A percentile compares a stretch with the other conserved stretches of the same genome.
phyloP scores from a whole-genome alignment of 2,113 vertebrate species.

The Leucopsar rothschildi region DNA sequence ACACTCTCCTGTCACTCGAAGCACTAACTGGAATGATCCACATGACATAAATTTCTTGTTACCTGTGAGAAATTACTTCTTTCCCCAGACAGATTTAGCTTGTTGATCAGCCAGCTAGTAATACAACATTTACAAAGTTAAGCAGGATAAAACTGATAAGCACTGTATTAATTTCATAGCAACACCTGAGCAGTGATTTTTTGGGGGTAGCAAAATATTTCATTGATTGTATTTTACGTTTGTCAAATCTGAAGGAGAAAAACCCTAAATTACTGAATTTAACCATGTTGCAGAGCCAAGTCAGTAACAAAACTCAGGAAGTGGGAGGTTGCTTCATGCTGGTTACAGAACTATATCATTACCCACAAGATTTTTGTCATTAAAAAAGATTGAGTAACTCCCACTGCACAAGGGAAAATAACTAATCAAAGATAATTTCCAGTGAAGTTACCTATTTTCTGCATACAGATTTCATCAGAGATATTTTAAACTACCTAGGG shows the following conservation, averaged over 20 bases:
- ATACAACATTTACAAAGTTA: not conserved
- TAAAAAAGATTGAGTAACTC: not conserved
- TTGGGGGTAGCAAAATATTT: not conserved
- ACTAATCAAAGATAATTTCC: not conserved
- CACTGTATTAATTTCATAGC: not conserved
- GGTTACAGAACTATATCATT: not conserved
- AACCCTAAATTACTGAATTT: not conserved
- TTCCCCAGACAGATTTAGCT: not conserved
- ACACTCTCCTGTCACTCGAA: not conserved
- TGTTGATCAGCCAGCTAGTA: not conserved
- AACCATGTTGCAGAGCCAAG: not conserved
- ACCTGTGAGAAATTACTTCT: constrained; percentile 11
- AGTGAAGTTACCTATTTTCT: not conserved
- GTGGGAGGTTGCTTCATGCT: not conserved
- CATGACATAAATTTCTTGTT: not conserved
- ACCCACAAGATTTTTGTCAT: not conserved
- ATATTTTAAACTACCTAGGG: not conserved
- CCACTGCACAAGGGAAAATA: not conserved
- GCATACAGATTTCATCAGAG: not conserved
- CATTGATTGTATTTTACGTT: not conserved
- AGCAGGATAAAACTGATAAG: not conserved
- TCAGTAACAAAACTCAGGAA: not conserved
- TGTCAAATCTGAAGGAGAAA: not conserved
- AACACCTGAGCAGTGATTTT: not conserved
- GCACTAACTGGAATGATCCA: not conserved